Conservation (phyloP, 2,888 invertebrate genomes). For the Ptychoptera albimana region DNA sequence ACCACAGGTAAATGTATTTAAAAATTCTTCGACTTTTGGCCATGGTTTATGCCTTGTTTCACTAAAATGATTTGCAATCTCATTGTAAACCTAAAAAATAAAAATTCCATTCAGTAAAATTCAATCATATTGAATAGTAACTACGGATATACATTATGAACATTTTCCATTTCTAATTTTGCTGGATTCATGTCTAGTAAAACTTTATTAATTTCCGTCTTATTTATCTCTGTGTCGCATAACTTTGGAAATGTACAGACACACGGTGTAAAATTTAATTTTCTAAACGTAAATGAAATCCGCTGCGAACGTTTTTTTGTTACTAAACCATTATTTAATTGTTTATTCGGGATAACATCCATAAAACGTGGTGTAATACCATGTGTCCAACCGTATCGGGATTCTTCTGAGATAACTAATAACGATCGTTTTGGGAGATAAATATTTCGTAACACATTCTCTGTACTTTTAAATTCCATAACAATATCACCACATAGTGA, state of each 20-base stretch:
- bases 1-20: constrained; percentile 45
- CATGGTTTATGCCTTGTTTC: constrained; percentile 87
- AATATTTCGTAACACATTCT: constrained; percentile 41
- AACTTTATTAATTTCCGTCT: constrained; percentile 4
- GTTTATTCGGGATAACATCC: constrained; percentile 46
- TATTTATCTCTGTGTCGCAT: constrained; percentile 43
- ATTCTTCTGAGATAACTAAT: constrained; percentile 63
- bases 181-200: constrained; percentile 31
- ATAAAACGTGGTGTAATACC: constrained; percentile 72
- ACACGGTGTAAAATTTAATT: constrained; percentile 33
- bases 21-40: constrained; percentile 77
- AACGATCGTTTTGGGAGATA: constrained; percentile 54
- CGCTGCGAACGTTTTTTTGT: constrained; percentile 38
- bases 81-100: constrained; percentile 58
- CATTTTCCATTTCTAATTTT: constrained; percentile 55
- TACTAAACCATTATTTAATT: constrained; percentile 35
- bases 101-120: too few relatives aligned
- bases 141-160: constrained; percentile 50
- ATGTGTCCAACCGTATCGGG: constrained; percentile 73
- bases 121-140: too few relatives aligned
- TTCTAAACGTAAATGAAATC: constrained; percentile 78
- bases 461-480: constrained; percentile 73
- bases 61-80: constrained; percentile 89
- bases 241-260: constrained; percentile 42
- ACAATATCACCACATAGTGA: constrained; percentile 68